These are phyloP conservation scores for Sitta europaea DNA, from an alignment of 2,113 vertebrate genomes.

Conservation along the genomic window DNA sequence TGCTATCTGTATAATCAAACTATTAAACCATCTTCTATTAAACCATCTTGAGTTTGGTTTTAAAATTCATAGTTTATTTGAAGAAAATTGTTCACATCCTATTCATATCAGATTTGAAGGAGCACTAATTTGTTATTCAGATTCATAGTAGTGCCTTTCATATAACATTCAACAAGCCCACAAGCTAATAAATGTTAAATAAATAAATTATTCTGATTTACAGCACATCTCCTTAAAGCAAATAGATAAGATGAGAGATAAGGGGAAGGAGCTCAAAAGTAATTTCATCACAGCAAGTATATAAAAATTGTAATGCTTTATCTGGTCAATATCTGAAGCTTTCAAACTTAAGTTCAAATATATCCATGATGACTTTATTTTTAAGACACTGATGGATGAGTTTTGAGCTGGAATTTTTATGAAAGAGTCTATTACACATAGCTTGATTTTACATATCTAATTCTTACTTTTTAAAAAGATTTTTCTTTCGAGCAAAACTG, in stretches of 20 bases:
- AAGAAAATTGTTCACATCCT: neutral
- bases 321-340: neutral
- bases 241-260: neutral
- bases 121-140: neutral
- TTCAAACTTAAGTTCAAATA: neutral
- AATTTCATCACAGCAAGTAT: neutral
- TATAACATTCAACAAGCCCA: neutral
- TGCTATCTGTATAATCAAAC: neutral
- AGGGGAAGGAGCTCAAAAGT: neutral
- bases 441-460: neutral
- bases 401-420: neutral
- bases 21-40: neutral
- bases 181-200: slow-evolving; percentile 6
- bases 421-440: neutral
- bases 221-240: neutral
- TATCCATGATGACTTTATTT: neutral
- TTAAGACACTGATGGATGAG: neutral
- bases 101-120: neutral
- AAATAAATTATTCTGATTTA: neutral
- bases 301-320: neutral
- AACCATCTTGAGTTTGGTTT: neutral
- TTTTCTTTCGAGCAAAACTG: neutral
- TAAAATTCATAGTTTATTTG: slow-evolving; percentile 3
- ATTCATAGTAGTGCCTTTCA: neutral
- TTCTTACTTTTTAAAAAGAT: neutral